Conservation (phyloP, 2,888 invertebrate genomes). For the Mamestra brassicae region DNA sequence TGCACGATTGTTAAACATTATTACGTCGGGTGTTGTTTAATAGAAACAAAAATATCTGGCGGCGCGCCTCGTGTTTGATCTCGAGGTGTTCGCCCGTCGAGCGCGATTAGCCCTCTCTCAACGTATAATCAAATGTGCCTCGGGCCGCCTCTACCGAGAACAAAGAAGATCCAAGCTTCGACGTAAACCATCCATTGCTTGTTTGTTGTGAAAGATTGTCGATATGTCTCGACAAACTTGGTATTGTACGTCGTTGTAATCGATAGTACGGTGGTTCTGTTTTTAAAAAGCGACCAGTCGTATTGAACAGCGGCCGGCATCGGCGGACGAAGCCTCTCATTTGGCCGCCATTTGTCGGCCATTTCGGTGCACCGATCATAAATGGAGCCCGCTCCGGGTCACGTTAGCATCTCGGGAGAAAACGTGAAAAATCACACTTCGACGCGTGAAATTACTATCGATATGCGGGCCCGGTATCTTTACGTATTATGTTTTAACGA, state of each 20-base stretch:
- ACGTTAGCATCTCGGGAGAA: conserved; percentile 88
- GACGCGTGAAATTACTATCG: conserved; percentile 85
- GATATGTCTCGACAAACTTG: conserved; percentile 23
- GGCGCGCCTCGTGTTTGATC: conserved; percentile 91
- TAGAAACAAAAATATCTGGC: conserved; percentile 91
- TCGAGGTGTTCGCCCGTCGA: conserved; percentile 91
- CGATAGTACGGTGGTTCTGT: conserved; percentile 53
- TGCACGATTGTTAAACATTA: conserved; percentile 91
- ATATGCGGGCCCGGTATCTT: conserved; percentile 67
- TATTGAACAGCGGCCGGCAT: conserved; percentile 83
- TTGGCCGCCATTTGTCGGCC: conserved; percentile 91
- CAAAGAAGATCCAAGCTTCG: conserved; percentile 57
- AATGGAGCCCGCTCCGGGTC: conserved; percentile 89
- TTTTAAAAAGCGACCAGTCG: conserved; percentile 80
- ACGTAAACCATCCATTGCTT: conserved; percentile 70
- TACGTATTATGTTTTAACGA: conserved; percentile 60
- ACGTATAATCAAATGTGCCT: conserved; percentile 91
- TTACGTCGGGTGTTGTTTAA: conserved; percentile 91
- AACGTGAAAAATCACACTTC: conserved; percentile 90
- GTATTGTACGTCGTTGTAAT: conserved; percentile 59
- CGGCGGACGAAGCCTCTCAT: conserved; percentile 90
- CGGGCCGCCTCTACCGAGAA: conserved; percentile 79
- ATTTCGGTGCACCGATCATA: conserved; percentile 90
- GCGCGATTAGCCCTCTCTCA: conserved; percentile 91
- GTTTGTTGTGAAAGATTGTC: conserved; percentile 27